Conservation (phyloP, 2,797 vertebrate species). For the Echiichthys vipera region DNA sequence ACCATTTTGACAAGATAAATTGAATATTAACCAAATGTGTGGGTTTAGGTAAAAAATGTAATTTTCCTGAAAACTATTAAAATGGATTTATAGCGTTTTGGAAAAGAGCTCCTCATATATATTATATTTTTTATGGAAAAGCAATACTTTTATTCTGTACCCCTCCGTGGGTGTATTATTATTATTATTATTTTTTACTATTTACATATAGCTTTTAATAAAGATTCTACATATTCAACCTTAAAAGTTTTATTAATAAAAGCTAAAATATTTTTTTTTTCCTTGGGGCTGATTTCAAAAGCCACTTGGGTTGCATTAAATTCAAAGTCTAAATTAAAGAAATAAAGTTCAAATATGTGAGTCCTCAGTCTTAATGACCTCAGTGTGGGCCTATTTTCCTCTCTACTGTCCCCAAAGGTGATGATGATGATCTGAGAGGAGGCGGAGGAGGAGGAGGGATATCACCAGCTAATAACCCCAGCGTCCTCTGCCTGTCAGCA, state of each 20-base stretch:
- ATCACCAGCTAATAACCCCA: constrained; percentile 69
- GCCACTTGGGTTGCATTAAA: background rate
- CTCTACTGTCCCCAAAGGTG: constrained; percentile 37
- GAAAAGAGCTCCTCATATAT: too few species aligned
- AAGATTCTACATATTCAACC: too few species aligned
- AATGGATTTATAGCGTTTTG: too few species aligned
- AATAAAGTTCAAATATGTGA: background rate
- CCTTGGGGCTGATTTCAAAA: background rate
- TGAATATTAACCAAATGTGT: too few species aligned
- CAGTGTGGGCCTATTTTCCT: background rate
- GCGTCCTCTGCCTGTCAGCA: constrained; percentile 52
- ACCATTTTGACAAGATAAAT: too few species aligned
- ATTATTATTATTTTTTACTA: too few species aligned
- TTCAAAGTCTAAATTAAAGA: background rate
- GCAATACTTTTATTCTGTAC: too few species aligned
- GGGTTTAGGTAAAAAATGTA: too few species aligned
- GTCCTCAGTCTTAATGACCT: background rate
- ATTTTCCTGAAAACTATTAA: too few species aligned
- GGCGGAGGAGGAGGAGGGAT: constrained; percentile 51
- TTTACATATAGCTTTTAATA: too few species aligned
- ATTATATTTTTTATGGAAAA: too few species aligned
- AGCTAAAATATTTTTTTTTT: background rate
- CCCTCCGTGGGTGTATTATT: too few species aligned
- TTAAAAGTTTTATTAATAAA: background rate
- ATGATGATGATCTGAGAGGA: constrained; percentile 38